phyloP scores from a whole-genome alignment of 1,140 invertebrate species.

The Drosophila quadrilineata region DNA sequence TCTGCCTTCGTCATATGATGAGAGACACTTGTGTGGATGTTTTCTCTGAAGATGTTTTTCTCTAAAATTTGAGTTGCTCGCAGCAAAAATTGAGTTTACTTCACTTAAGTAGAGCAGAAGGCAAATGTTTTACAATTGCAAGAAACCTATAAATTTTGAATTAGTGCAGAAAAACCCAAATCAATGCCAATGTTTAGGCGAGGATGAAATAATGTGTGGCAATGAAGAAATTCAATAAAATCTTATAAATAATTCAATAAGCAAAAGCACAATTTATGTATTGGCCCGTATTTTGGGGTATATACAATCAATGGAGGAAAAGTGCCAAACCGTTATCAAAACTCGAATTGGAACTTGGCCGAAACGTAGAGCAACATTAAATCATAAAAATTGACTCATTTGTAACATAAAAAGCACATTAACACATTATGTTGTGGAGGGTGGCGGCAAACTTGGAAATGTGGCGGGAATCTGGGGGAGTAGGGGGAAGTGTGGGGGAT shows the following conservation, averaged over 20 bases:
- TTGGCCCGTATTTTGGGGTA: slow-evolving; percentile 14
- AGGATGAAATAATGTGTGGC: slow-evolving; percentile 45
- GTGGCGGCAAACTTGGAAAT: slow-evolving; percentile 17
- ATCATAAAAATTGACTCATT: slow-evolving; percentile 79
- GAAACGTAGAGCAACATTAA: slow-evolving; percentile 54
- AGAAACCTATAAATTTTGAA: slow-evolving; percentile 16
- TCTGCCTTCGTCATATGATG: background rate
- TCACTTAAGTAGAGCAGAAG: slow-evolving; percentile 46
- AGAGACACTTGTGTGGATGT: too few species aligned
- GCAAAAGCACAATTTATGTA: slow-evolving; percentile 50
- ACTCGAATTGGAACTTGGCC: slow-evolving; percentile 42
- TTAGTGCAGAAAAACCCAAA: slow-evolving; percentile 36
- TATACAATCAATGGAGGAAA: slow-evolving; percentile 61
- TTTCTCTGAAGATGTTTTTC: too few species aligned
- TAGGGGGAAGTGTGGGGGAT: background rate
- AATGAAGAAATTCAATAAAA: slow-evolving; percentile 67
- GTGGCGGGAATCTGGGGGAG: background rate
- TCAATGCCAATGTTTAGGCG: slow-evolving; percentile 50
- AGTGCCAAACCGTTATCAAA: slow-evolving; percentile 72
- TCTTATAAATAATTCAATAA: slow-evolving; percentile 74
- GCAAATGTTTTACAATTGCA: slow-evolving; percentile 23
- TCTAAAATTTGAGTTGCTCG: too few species aligned
- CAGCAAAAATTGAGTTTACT: slow-evolving; percentile 17
- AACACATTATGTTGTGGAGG: slow-evolving; percentile 63
- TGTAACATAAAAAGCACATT: slow-evolving; percentile 79